phyloP scores from a whole-genome alignment of 2,888 invertebrate genomes.

The Halocaridina rubra region DNA sequence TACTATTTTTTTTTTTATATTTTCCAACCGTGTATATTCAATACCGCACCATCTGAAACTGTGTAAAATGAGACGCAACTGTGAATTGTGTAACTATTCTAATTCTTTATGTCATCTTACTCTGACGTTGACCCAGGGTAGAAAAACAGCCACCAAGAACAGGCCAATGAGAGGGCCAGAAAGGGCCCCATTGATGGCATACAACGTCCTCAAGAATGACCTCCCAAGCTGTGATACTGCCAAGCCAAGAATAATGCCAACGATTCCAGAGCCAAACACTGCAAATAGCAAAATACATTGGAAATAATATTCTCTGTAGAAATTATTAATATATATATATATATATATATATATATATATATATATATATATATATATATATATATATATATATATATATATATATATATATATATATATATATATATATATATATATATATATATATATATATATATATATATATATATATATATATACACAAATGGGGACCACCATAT shows the following conservation, averaged over 20 bases:
- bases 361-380: constrained; percentile 14
- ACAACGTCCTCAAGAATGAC: constrained; percentile 44
- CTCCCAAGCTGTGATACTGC: constrained; percentile 29
- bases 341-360: constrained; percentile 23
- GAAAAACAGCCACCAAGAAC: constrained; percentile 47
- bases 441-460: neutral
- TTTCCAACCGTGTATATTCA: neutral
- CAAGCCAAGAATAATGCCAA: constrained; percentile 52
- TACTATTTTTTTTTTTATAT: neutral
- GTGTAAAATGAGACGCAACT: neutral
- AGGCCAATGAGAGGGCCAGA: constrained; percentile 63
- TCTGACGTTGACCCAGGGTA: constrained; percentile 61
- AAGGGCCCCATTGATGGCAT: constrained; percentile 58
- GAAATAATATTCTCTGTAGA: no score
- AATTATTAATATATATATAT: constrained; percentile 20
- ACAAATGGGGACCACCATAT: neutral
- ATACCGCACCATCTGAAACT: neutral
- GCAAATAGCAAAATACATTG: no score
- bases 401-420: constrained; percentile 6
- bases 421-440: constrained; percentile 3
- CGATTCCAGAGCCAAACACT: constrained; percentile 44
- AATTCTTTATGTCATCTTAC: neutral
- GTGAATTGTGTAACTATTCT: neutral
- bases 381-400: constrained; percentile 12
- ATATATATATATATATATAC: neutral